These are phyloP conservation scores for Dendrocincla fuliginosa DNA, from an alignment of 2,797 vertebrate genomes.

Conservation along the genomic window DNA sequence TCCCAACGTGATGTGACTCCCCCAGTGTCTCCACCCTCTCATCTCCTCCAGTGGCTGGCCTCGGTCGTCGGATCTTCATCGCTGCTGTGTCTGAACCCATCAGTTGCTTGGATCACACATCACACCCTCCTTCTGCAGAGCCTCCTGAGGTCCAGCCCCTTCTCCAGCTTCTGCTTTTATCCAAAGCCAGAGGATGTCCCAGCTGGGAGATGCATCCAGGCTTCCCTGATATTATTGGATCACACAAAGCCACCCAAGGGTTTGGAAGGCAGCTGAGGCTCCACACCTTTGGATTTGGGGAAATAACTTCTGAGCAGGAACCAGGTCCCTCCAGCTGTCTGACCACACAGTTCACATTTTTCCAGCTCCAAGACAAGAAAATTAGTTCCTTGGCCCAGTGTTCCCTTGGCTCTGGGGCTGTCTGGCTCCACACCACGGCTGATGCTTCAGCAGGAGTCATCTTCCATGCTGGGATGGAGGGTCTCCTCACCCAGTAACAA, in stretches of 20 bases:
- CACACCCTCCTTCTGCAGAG: background rate
- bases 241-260: background rate
- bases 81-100: background rate
- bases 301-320: background rate
- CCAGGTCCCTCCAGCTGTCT: background rate
- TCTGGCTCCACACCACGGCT: background rate
- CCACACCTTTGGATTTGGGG: background rate
- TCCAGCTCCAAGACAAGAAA: background rate
- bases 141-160: background rate
- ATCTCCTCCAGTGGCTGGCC: background rate
- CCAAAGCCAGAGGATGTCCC: background rate
- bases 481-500: background rate
- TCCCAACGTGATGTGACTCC: fast-evolving
- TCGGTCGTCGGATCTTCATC: background rate
- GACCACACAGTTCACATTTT: background rate
- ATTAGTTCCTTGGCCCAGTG: background rate
- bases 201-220: background rate
- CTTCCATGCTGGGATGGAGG: background rate
- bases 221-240: background rate
- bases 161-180: background rate
- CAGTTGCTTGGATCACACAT: background rate
- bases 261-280: background rate
- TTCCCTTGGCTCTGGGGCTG: background rate
- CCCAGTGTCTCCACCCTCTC: background rate
- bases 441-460: background rate